Conservation (phyloP, 2,797 vertebrate genomes). For the Mallotus villosus region DNA sequence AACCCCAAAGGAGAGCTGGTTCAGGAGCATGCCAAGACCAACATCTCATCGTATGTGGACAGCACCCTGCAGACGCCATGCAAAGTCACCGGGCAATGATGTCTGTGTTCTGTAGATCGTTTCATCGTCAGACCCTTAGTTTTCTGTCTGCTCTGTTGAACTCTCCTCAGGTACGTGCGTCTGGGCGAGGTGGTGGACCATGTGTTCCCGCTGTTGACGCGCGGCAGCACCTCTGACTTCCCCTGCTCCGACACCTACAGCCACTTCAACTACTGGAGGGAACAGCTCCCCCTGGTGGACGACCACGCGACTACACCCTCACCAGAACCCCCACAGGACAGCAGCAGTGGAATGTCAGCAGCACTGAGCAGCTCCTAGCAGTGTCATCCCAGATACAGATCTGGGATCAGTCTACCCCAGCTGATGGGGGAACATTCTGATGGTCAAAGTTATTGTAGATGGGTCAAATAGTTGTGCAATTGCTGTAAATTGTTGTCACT, state of each 20-base stretch:
- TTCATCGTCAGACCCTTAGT: neutral
- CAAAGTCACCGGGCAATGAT: too few species aligned
- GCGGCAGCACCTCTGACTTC: conserved; percentile 88
- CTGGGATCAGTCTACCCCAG: neutral
- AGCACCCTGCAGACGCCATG: neutral
- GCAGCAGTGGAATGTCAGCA: conserved; percentile 42
- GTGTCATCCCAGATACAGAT: neutral
- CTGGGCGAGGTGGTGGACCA: conserved; percentile 97
- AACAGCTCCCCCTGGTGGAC: conserved; percentile 85
- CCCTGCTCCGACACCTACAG: conserved; percentile 95
- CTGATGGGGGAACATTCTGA: neutral
- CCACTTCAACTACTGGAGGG: conserved; percentile 96
- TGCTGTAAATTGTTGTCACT: neutral
- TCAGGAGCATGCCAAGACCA: conserved; percentile 97
- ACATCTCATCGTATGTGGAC: conserved; percentile 92
- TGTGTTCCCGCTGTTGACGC: conserved; percentile 88
- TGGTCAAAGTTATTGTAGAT: neutral
- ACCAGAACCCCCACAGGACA: conserved; percentile 28
- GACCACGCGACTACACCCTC: conserved; percentile 69
- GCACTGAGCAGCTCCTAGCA: neutral
- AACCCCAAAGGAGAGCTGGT: conserved; percentile 98
- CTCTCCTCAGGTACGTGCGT: conserved; percentile 82
- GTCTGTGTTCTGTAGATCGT: neutral
- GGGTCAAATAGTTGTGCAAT: neutral
- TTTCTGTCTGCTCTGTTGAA: neutral